A percentile compares a stretch with the other conserved stretches of the same genome.
Conservation (phyloP, 2,113 vertebrate genomes). For the Pleuronectes platessa region DNA sequence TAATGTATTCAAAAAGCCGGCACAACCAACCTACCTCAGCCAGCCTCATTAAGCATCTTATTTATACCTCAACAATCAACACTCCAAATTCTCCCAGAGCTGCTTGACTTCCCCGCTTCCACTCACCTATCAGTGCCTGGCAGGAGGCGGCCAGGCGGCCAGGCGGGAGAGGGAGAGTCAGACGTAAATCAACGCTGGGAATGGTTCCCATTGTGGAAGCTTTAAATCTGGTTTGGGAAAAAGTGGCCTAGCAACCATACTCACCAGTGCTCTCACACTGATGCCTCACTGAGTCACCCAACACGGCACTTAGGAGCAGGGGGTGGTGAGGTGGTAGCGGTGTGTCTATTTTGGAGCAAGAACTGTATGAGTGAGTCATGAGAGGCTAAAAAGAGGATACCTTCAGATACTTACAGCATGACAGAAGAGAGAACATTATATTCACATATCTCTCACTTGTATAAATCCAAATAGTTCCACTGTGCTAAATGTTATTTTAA, state of each 20-base stretch:
- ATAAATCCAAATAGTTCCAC: no score
- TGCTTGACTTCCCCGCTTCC: constrained; percentile 42
- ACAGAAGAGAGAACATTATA: background rate
- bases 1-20: constrained; percentile 27
- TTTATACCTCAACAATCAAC: constrained; percentile 68
- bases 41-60: constrained; percentile 60
- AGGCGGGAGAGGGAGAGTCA: constrained; percentile 16
- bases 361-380: background rate
- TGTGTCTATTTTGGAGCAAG: background rate
- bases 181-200: constrained; percentile 46
- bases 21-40: constrained; percentile 36
- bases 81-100: constrained; percentile 54
- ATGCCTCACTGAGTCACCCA: constrained; percentile 25
- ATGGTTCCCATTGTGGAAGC: constrained; percentile 38
- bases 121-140: constrained; percentile 64
- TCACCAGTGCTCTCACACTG: constrained; percentile 7
- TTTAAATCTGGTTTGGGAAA: constrained; percentile 49
- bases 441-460: background rate
- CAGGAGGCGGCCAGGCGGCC: constrained; percentile 56
- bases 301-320: background rate
- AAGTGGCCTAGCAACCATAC: constrained; percentile 31
- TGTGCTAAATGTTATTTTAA: no score
- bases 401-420: background rate
- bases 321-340: background rate
- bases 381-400: background rate